Base-by-base conservation (phyloP, 2,888 invertebrate genomes). In the Xylota sylvarum region DNA sequence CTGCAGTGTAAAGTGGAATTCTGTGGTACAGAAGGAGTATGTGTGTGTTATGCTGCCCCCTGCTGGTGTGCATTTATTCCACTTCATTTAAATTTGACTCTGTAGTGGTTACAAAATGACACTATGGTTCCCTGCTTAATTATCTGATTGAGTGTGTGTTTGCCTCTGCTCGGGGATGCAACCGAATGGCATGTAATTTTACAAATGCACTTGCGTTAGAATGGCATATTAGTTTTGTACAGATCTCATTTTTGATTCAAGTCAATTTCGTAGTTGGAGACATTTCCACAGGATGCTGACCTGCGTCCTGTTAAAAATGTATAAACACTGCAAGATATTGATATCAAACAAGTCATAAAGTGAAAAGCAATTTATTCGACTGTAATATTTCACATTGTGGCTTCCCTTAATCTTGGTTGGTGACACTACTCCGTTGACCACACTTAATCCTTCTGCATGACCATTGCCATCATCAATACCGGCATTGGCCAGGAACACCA, bases 71-170 rank as follows among this genome's bases (percentile, higher is more conserved):
- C 72, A 77, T 77, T 83, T 83, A 83, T 83, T 83, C 67, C 67
- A 67, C 72, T 83, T 78, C 78, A 78, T 83, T 83, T 77, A 77
- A 72, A 83, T 77, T 77, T 65, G 77, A 60, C 65, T 77, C 17
- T 46, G 30, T 65, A 78, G 78, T 69, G 67, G 55, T 6, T 14
- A 50, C 23, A 0, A 9, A 17, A 30, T 35, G 27, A 5, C 40
- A 60, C 27, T 30, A 9, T 10, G 46, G 17, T n/a, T 17, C 48
- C 35, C 14, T 10, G n/a, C 19, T 43, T 56, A 58, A 72, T 35
- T 56, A 5, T 5, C 14, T 43, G 4, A 43, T 43, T 27, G 27
- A 7, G 17, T 6, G 7, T 30, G 10, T 32, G 35, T 65, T 6
- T 43, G 17, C 10, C 5, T 6, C 19, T 43, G 72, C 12, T 27